Evolutionary conservation across 2,797 vertebrate species (phyloP).

Genomic region (Cossypha niveicapilla): DNA sequence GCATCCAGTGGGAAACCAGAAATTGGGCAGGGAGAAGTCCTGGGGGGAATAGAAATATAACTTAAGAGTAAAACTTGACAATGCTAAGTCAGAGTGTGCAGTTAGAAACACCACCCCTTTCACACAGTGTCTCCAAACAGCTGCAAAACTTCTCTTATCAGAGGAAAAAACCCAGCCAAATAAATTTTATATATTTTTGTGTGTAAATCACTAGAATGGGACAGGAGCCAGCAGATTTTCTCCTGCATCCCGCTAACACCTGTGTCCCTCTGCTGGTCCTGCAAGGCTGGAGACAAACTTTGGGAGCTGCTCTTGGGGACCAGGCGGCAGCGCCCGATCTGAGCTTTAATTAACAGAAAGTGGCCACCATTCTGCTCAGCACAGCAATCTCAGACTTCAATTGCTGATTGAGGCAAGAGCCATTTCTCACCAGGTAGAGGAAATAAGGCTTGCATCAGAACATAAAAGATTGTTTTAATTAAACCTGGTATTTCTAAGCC

Average conservation of each 20-base stretch:
- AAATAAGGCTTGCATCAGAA: slow-evolving; percentile 44
- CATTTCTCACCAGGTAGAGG: slow-evolving; percentile 69
- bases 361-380: slow-evolving; percentile 17
- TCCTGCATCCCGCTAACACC: not conserved
- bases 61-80: not conserved
- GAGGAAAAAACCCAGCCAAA: not conserved
- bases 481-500: slow-evolving; percentile 60
- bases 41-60: not conserved
- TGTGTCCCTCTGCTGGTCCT: not conserved
- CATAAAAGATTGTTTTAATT: slow-evolving; percentile 74
- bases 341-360: slow-evolving; percentile 64
- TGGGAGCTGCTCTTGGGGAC: rapidly evolving
- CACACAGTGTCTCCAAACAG: not conserved
- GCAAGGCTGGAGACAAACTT: not conserved
- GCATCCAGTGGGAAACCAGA: not conserved
- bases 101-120: not conserved
- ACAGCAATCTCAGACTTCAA: slow-evolving; percentile 50
- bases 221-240: not conserved
- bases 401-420: slow-evolving; percentile 57
- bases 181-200: not conserved
- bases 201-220: not conserved
- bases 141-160: not conserved
- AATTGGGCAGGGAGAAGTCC: not conserved
- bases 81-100: not conserved
- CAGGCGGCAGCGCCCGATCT: rapidly evolving